Base-by-base conservation (phyloP, 2,113 vertebrate genomes). In the Solenodon paradoxus region DNA sequence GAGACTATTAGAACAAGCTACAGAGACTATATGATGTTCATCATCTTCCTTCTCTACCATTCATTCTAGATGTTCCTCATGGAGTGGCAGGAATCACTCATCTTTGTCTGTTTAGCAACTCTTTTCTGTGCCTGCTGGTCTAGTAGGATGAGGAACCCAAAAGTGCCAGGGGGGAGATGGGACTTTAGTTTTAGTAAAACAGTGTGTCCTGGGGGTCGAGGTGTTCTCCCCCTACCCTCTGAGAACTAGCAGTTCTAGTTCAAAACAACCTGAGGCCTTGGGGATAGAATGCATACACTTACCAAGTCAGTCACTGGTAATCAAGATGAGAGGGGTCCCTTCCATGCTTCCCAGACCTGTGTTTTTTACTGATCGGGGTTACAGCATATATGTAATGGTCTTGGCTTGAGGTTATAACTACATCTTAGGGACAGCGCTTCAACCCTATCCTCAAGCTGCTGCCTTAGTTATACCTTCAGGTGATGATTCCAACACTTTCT, bases 151-250 rank as follows among this genome's bases (percentile, higher is more conserved):
- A 88, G 63, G 47, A 92, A n/a, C 22, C 42, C 83, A n/a, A 47
- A 61, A 47, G 26, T 74, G 42, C 38, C 72, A 66, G 42, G 38
- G 45, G n/a, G 5, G 3, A 68, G 35, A 47, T 32, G 40, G 17
- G 55, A 75, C 68, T 90, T 88, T 68, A 94, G 74, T 13, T 69
- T 93, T 47, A 51, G 38, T 91, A 68, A 71, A 92, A 57, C 20
- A 63, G 7, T 20, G 74, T 51, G 7, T 32, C n/a, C 17, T 86
- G 38, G n/a, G n/a, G n/a, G 22, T 75, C 75, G 42, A 74, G 10
- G 12, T 49, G 15, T 68, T 92, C 42, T 68, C 28, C 19, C 30
- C 7, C 26, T 57, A 24, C 4, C 24, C n/a, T 85, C 55, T 69
- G n/a, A 35, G 28, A 57, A 86, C 5, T 22, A 87, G 49, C 38